These are phyloP conservation scores for Malurus melanocephalus DNA, from an alignment of 2,113 vertebrate genomes.

Conservation along the genomic window DNA sequence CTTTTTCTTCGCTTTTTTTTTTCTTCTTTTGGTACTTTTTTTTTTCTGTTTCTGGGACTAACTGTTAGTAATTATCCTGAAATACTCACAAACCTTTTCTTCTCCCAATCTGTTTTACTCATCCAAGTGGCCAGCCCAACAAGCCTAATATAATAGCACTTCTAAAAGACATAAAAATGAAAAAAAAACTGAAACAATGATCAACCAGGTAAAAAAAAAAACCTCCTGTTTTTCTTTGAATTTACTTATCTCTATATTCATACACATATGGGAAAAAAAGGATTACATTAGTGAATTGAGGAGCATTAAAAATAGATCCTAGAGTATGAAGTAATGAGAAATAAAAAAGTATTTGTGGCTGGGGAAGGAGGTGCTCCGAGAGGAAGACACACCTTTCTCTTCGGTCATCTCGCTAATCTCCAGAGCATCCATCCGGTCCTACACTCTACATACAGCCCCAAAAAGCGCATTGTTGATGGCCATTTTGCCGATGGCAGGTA, in stretches of 20 bases:
- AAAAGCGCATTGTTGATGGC: neutral
- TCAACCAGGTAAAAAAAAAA: neutral
- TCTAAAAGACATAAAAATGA: neutral
- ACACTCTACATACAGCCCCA: neutral
- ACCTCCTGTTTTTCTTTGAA: neutral
- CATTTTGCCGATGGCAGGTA: neutral
- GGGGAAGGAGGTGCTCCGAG: neutral
- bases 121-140: neutral
- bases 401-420: neutral
- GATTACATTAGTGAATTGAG: neutral
- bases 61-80: conserved; percentile 42
- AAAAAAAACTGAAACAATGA: neutral
- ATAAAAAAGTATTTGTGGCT: neutral
- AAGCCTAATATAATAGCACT: neutral
- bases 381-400: neutral
- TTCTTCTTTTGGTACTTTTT: neutral
- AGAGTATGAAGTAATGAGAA: neutral
- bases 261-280: neutral
- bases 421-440: neutral
- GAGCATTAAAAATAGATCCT: neutral
- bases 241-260: rapidly evolving
- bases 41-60: neutral
- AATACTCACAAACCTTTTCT: conserved; percentile 32
- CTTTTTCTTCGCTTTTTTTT: neutral
- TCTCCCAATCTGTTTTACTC: neutral